These are phyloP conservation scores for Diacarnus erythraeanus DNA, from an alignment of 37 sponge, comb jelly and placozoan species.

Conservation along the genomic window DNA sequence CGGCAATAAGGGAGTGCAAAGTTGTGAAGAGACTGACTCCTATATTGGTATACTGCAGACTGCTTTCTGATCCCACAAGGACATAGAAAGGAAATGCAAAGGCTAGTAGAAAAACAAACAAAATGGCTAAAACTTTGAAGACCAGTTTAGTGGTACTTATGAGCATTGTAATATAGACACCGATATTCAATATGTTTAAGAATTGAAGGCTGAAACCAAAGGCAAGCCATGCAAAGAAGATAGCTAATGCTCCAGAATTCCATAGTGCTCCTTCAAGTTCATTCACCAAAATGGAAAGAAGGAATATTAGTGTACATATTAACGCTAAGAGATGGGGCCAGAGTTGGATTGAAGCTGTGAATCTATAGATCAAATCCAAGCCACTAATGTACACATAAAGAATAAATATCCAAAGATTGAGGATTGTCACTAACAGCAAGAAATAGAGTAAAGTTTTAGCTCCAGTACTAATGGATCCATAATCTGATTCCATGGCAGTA, in stretches of 20 bases:
- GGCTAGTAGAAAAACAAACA: constrained; percentile 50
- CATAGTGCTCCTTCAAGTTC: constrained; percentile 19
- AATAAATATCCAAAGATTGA: constrained; percentile 20
- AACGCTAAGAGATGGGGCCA: constrained; percentile 21
- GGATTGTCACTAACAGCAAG: constrained; percentile 5
- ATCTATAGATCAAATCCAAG: not conserved
- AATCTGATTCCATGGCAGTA: not conserved
- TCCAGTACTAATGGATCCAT: not conserved
- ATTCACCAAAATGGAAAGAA: constrained; percentile 19
- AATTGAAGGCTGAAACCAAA: constrained; percentile 49
- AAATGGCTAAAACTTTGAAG: constrained; percentile 44
- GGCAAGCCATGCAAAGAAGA: constrained; percentile 73
- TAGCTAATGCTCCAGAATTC: constrained; percentile 73
- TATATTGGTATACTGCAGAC: constrained; percentile 15
- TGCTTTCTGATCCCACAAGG: constrained; percentile 31
- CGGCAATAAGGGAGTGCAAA: constrained; percentile 47
- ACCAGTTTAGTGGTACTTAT: constrained; percentile 55
- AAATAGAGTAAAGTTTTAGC: constrained; percentile 28
- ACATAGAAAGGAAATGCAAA: constrained; percentile 77
- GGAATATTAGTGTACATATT: constrained; percentile 47
- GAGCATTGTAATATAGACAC: constrained; percentile 86
- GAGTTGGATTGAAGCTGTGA: not conserved
- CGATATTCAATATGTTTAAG: constrained; percentile 50
- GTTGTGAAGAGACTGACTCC: constrained; percentile 42
- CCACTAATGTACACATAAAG: constrained; percentile 7